These are phyloP conservation scores for Notoglanidium macrostoma DNA, from an alignment of 2,797 vertebrate genomes.

Conservation along the genomic window DNA sequence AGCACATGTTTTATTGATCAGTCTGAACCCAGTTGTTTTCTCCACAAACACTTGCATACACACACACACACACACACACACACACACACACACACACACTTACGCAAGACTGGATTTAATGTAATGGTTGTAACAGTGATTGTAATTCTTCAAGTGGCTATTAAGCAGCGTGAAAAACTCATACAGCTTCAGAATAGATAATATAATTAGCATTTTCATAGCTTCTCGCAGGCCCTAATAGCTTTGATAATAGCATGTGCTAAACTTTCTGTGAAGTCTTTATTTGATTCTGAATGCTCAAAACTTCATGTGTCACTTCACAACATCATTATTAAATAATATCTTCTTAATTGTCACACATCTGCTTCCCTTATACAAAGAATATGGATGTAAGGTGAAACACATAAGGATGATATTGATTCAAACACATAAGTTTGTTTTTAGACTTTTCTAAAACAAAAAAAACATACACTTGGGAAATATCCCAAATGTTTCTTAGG, in stretches of 20 bases:
- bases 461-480: background rate
- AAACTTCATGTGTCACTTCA: constrained; percentile 13
- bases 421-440: background rate
- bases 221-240: background rate
- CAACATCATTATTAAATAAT: background rate
- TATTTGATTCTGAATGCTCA: constrained; percentile 10
- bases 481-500: background rate
- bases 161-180: background rate
- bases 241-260: constrained; percentile 20
- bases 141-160: constrained; percentile 14
- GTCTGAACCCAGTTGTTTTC: constrained; percentile 27
- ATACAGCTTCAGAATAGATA: constrained; percentile 18
- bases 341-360: background rate
- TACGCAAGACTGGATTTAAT: background rate
- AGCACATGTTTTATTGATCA: constrained; percentile 56
- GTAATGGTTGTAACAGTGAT: constrained; percentile 8
- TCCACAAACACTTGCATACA: background rate
- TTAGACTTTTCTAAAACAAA: too few relatives aligned
- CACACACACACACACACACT: constrained; percentile 1
- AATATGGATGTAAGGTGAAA: background rate
- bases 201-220: constrained; percentile 30
- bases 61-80: background rate
- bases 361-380: background rate
- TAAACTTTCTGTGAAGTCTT: constrained; percentile 16
- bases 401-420: background rate